These are phyloP conservation scores for Heliothis subflexa DNA, from an alignment of 1,140 invertebrate species.

Conservation along the genomic window DNA sequence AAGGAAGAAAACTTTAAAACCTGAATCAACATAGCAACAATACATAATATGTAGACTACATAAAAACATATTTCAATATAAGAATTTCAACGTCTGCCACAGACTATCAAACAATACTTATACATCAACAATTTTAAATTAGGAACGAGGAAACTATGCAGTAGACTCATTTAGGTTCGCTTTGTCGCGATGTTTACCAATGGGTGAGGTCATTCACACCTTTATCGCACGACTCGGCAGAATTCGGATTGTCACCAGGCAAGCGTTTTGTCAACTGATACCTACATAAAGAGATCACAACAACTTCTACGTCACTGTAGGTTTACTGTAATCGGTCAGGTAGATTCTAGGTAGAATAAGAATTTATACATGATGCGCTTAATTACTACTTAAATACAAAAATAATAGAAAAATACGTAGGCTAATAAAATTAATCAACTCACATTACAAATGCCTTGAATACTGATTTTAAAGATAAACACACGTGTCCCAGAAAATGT, in stretches of 20 bases:
- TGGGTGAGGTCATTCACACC: constrained; percentile 71
- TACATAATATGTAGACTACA: no score
- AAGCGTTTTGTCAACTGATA: constrained; percentile 48
- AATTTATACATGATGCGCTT: no score
- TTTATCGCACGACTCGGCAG: constrained; percentile 67
- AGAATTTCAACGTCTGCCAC: not conserved
- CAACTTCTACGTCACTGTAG: constrained; percentile 33
- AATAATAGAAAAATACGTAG: no score
- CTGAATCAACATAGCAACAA: no score
- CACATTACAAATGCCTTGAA: constrained; percentile 18
- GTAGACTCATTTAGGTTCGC: constrained; percentile 58
- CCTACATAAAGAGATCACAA: constrained; percentile 47
- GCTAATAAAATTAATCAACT: not conserved
- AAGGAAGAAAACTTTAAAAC: no score
- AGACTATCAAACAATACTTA: constrained; percentile 1
- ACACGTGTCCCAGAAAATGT: constrained; percentile 25
- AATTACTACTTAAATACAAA: no score
- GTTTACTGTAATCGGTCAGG: constrained; percentile 53
- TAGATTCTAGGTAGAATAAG: not conserved
- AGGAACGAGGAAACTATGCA: constrained; percentile 41
- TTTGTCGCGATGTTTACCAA: constrained; percentile 66
- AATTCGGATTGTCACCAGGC: constrained; percentile 71
- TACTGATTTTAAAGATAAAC: constrained; percentile 18
- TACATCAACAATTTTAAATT: constrained; percentile 44
- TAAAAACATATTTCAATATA: no score